A percentile compares a stretch with the other conserved stretches of the same genome.
Conservation (phyloP, 2,888 invertebrate genomes). For the Agriopis leucophaearia region DNA sequence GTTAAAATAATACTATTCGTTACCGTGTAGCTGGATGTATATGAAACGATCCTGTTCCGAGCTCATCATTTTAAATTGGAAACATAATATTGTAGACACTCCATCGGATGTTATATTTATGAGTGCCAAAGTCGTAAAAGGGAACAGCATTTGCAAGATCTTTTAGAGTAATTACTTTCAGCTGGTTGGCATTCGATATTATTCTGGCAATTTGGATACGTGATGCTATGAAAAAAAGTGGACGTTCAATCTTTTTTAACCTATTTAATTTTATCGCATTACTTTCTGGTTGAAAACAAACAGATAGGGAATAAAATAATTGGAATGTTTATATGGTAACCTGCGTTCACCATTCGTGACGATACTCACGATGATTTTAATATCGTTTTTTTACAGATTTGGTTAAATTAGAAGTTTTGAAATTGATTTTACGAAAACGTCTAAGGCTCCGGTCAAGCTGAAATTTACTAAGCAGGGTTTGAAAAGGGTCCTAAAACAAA, state of each 20-base stretch:
- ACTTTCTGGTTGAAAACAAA: not conserved
- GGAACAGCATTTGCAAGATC: slow-evolving; percentile 39
- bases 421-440: no score
- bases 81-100: slow-evolving; percentile 45
- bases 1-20: slow-evolving; percentile 15
- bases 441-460: no score
- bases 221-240: slow-evolving; percentile 9
- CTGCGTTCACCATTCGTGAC: no score
- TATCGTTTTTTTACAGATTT: no score
- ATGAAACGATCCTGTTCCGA: slow-evolving; percentile 20
- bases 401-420: no score
- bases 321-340: no score
- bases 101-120: slow-evolving; percentile 44
- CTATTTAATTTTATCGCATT: slow-evolving; percentile 4
- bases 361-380: no score
- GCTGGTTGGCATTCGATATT: slow-evolving; percentile 26
- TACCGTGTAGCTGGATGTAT: slow-evolving; percentile 14
- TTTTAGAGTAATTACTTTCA: slow-evolving; percentile 42
- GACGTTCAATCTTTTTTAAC: slow-evolving; percentile 16
- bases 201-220: slow-evolving; percentile 25
- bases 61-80: slow-evolving; percentile 45
- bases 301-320: not conserved
- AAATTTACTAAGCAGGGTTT: no score
- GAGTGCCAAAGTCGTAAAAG: slow-evolving; percentile 44
- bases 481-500: no score